A percentile compares a stretch with the other conserved stretches of the same genome.
These are phyloP conservation scores for Lagodon rhomboides DNA, from an alignment of 2,797 vertebrate genomes.

Conservation along the genomic window DNA sequence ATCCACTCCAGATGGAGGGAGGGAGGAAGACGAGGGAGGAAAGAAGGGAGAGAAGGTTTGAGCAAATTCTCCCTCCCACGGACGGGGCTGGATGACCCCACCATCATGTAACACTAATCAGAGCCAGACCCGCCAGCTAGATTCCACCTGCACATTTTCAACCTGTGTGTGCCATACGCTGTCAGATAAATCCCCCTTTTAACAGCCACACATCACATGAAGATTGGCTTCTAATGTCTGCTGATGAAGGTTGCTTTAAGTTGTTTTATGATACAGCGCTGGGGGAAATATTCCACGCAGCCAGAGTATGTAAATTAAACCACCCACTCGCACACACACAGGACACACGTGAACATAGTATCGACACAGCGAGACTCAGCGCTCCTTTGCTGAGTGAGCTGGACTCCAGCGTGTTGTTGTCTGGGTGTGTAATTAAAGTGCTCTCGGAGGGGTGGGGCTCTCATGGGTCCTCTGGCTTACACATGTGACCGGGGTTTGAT, in stretches of 20 bases:
- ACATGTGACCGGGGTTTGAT: conserved; percentile 82
- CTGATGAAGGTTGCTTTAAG: conserved; percentile 40
- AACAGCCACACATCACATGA: conserved; percentile 75
- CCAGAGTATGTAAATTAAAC: conserved; percentile 44
- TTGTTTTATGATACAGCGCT: conserved; percentile 42
- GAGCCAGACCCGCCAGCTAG: conserved; percentile 82
- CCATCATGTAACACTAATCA: conserved; percentile 86
- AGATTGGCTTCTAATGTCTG: conserved; percentile 11
- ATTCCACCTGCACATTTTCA: conserved; percentile 68
- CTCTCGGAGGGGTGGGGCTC: conserved; percentile 77
- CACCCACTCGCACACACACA: conserved; percentile 10
- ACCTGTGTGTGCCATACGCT: conserved; percentile 73
- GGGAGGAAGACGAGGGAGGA: conserved; percentile 40
- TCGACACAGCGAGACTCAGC: conserved; percentile 56
- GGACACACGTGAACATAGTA: conserved; percentile 29
- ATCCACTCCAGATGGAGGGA: conserved; percentile 93
- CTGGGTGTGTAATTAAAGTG: conserved; percentile 81
- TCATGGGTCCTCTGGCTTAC: conserved; percentile 78
- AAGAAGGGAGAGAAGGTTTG: conserved; percentile 62
- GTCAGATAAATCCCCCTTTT: conserved; percentile 74
- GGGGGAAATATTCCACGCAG: conserved; percentile 53
- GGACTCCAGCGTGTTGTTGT: conserved; percentile 71
- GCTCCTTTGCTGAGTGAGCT: conserved; percentile 78
- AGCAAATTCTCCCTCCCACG: conserved; percentile 67
- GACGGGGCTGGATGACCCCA: conserved; percentile 58